A percentile compares a stretch with the other conserved stretches of the same genome.
Evolutionary conservation across 53 echinoderm and acorn worm species (phyloP).

Genomic region (Arbacia lixula): DNA sequence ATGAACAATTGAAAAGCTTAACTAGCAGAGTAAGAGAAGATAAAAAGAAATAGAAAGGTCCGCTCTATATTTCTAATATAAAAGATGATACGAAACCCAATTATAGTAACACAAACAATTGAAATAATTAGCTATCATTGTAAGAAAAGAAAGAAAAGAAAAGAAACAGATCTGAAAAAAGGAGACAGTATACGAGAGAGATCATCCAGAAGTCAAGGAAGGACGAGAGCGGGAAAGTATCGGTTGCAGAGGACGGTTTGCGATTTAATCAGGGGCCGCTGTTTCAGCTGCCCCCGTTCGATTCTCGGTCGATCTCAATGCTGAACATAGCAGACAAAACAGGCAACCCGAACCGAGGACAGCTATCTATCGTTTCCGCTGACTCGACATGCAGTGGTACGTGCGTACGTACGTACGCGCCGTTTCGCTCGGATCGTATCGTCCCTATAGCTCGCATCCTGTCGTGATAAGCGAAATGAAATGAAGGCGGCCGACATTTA

Average conservation of each 20-base stretch:
- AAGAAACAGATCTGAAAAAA: no score
- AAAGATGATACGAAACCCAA: no score
- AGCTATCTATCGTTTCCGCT: neutral
- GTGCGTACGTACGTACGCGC: no score
- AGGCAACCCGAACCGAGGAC: neutral
- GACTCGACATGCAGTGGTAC: no score
- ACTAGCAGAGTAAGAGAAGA: no score
- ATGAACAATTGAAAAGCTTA: no score
- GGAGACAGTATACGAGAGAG: constrained; percentile 1
- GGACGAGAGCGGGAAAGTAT: constrained; percentile 18
- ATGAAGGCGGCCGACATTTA: constrained; percentile 20
- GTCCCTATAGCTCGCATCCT: constrained; percentile 1
- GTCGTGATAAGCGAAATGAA: constrained; percentile 7
- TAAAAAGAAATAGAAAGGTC: no score
- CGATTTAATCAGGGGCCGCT: constrained; percentile 37
- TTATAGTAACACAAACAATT: no score
- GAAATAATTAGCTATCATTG: no score
- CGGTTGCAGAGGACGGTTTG: constrained; percentile 2
- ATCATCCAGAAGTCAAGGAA: constrained; percentile 35
- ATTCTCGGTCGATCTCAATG: constrained; percentile 29
- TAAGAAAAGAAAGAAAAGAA: neutral
- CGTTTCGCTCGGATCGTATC: no score
- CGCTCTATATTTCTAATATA: no score
- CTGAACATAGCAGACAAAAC: neutral
- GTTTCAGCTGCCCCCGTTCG: constrained; percentile 26